phyloP scores from a whole-genome alignment of 2,888 invertebrate species.

The Oscheius sp. region DNA sequence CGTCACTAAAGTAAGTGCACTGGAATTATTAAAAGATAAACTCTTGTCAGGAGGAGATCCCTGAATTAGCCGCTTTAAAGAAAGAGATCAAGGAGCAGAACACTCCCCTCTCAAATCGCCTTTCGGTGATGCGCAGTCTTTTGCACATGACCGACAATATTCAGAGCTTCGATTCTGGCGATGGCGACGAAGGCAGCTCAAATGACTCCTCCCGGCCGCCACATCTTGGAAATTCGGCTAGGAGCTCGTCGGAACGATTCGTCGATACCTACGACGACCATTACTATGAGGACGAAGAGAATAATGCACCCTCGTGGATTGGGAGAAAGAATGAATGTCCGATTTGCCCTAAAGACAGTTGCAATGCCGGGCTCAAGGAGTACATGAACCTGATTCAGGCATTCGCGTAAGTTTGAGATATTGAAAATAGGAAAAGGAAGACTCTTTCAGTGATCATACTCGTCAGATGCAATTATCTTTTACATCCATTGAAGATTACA shows the following conservation, averaged over 20 bases:
- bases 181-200: slow-evolving; percentile 18
- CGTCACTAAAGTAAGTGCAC: not conserved
- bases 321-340: not conserved
- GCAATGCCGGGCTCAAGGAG: slow-evolving; percentile 10
- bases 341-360: not conserved
- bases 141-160: not conserved
- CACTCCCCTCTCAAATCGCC: not conserved
- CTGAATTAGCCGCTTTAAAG: not conserved
- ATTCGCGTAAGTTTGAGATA: slow-evolving; percentile 10
- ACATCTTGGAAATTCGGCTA: not conserved
- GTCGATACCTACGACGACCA: not conserved
- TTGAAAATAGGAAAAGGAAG: slow-evolving; percentile 24
- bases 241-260: slow-evolving; percentile 18
- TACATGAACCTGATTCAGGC: slow-evolving; percentile 5
- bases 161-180: slow-evolving; percentile 6
- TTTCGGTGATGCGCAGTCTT: not conserved
- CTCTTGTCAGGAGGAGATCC: not conserved
- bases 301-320: not conserved
- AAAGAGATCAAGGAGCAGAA: slow-evolving; percentile 6
- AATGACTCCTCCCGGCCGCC: slow-evolving; percentile 11
- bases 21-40: not conserved
- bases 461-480: slow-evolving; percentile 65
- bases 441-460: slow-evolving; percentile 59
- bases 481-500: slow-evolving; percentile 58
- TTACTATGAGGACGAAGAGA: slow-evolving; percentile 2